These are phyloP conservation scores for Drosophila demipolita DNA, from an alignment of 2,888 invertebrate genomes.

Conservation along the genomic window DNA sequence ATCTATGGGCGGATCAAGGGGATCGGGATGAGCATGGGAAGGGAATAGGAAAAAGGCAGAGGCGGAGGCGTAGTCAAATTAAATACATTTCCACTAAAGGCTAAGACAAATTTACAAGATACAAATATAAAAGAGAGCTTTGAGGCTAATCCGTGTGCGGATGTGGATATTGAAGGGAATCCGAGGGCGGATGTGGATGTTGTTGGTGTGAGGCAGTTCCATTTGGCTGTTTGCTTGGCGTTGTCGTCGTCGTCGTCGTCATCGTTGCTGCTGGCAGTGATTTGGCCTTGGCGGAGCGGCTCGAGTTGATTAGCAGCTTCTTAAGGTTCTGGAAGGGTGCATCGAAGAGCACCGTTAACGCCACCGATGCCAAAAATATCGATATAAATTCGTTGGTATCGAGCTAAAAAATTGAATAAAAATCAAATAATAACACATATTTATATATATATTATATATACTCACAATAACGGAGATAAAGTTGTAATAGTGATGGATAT, in stretches of 20 bases:
- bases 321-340: constrained; percentile 90
- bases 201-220: constrained; percentile 41
- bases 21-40: constrained; percentile 3
- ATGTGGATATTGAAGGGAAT: constrained; percentile 39
- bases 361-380: constrained; percentile 86
- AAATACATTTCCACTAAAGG: constrained; percentile 67
- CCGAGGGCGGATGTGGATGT: background rate
- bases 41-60: constrained; percentile 1
- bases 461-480: constrained; percentile 87
- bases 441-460: constrained; percentile 1
- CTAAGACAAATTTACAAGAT: constrained; percentile 55
- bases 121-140: constrained; percentile 29
- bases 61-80: constrained; percentile 40
- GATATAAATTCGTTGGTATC: constrained; percentile 87
- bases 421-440: background rate
- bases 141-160: constrained; percentile 72
- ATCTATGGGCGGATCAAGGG: constrained; percentile 41
- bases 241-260: constrained; percentile 19
- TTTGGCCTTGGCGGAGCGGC: constrained; percentile 25
- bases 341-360: constrained; percentile 88
- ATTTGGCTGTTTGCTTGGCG: constrained; percentile 30
- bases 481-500: constrained; percentile 87
- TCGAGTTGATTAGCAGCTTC: constrained; percentile 85
- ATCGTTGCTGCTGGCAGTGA: constrained; percentile 10
- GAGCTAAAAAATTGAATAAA: constrained; percentile 85